phyloP scores from a whole-genome alignment of 2,113 vertebrate species.

The Promerops cafer region DNA sequence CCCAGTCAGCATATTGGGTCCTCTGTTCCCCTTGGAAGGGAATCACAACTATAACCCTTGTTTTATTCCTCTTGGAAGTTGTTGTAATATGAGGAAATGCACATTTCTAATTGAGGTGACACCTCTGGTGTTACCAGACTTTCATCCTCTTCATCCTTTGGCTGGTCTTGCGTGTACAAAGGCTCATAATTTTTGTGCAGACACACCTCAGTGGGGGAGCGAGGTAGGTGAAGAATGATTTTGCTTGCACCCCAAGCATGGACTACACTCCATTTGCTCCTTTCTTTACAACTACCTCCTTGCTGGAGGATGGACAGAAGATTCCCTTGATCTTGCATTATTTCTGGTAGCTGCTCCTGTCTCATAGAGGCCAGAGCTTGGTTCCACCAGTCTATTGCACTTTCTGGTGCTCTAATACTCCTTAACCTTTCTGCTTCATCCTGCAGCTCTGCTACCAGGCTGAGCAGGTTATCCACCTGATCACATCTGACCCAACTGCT shows the following conservation, averaged over 20 bases:
- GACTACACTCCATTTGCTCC: background rate
- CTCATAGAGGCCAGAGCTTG: background rate
- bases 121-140: background rate
- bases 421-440: background rate
- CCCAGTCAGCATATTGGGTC: background rate
- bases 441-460: background rate
- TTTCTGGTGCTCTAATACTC: background rate
- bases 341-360: background rate
- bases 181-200: background rate
- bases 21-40: background rate
- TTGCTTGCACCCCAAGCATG: background rate
- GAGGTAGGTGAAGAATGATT: fast-evolving
- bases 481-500: background rate
- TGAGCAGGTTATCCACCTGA: background rate
- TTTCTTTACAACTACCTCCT: background rate
- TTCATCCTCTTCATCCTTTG: background rate
- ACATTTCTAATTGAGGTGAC: background rate
- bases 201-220: background rate
- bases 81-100: background rate
- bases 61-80: background rate
- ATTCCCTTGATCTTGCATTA: background rate
- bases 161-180: background rate
- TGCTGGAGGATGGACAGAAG: background rate
- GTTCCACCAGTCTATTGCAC: background rate
- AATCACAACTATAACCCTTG: background rate